These are phyloP conservation scores for Blomia tropicalis DNA, from an alignment of 2,888 invertebrate genomes.

Conservation along the genomic window DNA sequence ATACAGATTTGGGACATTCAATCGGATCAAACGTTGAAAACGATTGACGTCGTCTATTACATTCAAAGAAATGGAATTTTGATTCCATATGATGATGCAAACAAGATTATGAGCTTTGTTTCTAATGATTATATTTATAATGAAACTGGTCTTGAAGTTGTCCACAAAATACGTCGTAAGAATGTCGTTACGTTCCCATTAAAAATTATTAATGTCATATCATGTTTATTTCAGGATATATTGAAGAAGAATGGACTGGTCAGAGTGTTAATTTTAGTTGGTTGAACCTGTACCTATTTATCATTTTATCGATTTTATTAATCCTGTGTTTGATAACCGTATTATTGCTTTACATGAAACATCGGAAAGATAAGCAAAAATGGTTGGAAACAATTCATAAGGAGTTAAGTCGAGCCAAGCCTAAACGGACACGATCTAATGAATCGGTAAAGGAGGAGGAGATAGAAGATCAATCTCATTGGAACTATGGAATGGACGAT, in stretches of 20 bases:
- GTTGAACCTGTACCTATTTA: background rate
- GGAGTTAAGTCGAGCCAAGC: slow-evolving; percentile 14
- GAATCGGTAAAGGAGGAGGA: background rate
- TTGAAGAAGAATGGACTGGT: background rate
- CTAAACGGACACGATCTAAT: slow-evolving; percentile 4
- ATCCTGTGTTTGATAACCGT: background rate
- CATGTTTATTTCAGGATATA: background rate
- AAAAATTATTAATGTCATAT: background rate
- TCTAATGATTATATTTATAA: background rate
- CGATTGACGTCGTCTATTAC: slow-evolving; percentile 16
- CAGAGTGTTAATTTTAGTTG: background rate
- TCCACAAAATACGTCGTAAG: slow-evolving; percentile 13
- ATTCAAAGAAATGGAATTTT: slow-evolving; percentile 14
- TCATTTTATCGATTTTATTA: background rate
- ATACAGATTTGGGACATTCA: background rate
- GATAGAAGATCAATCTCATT: slow-evolving; percentile 2
- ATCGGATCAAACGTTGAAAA: background rate
- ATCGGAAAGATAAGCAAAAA: background rate
- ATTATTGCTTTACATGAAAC: background rate
- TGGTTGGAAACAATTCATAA: slow-evolving; percentile 9
- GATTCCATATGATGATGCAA: slow-evolving; percentile 7
- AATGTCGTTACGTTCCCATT: no score
- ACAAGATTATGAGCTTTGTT: background rate
- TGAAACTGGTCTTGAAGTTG: background rate
- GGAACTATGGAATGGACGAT: slow-evolving; percentile 6